A percentile compares a stretch with the other conserved stretches of the same genome.
phyloP scores from a whole-genome alignment of 2,797 vertebrate species.

The Potorous gilbertii region DNA sequence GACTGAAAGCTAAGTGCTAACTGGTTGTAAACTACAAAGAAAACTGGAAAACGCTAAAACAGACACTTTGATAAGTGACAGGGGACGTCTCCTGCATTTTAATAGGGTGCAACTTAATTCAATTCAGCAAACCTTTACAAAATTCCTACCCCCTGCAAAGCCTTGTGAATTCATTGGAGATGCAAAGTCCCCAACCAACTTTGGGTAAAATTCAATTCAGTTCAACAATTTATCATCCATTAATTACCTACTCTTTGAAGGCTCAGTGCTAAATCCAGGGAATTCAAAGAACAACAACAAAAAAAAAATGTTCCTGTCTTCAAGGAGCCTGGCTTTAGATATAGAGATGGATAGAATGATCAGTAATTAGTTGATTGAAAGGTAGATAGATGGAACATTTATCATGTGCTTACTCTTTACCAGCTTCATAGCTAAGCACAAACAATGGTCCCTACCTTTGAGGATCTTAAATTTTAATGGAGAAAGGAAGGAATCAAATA shows the following conservation, averaged over 20 bases:
- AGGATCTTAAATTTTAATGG: neutral
- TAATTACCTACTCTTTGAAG: neutral
- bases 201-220: neutral
- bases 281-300: neutral
- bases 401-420: neutral
- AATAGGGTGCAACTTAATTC: slow-evolving; percentile 46
- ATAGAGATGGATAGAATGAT: neutral
- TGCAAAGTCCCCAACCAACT: neutral
- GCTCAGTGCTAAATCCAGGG: neutral
- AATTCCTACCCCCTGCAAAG: neutral
- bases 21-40: slow-evolving; percentile 61
- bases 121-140: neutral
- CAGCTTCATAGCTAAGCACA: neutral
- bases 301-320: neutral
- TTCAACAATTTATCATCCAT: neutral
- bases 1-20: slow-evolving; percentile 70
- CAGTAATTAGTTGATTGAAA: neutral
- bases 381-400: neutral
- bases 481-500: neutral
- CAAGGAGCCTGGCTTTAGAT: neutral
- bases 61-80: slow-evolving; percentile 67
- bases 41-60: slow-evolving; percentile 49
- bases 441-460: neutral
- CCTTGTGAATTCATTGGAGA: neutral
- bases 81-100: slow-evolving; percentile 52